These are phyloP conservation scores for Tortricodes alternella DNA, from an alignment of 2,888 invertebrate genomes.

Conservation along the genomic window DNA sequence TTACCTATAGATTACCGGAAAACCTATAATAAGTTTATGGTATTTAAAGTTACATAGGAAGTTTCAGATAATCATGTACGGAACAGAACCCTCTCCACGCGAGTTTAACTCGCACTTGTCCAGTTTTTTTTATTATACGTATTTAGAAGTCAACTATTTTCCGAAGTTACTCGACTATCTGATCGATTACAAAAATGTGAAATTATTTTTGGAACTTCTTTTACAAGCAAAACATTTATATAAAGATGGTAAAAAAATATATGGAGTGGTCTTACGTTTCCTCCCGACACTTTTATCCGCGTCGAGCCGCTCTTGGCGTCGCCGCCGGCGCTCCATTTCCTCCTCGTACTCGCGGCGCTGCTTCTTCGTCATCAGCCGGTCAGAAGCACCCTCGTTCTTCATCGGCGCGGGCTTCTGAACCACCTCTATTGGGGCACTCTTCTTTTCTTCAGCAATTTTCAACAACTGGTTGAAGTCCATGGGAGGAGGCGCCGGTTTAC, in stretches of 20 bases:
- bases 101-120: too few relatives aligned
- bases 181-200: too few relatives aligned
- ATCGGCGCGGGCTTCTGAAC: constrained; percentile 48
- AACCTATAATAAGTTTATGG: too few relatives aligned
- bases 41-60: too few relatives aligned
- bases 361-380: constrained; percentile 90
- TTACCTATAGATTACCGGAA: too few relatives aligned
- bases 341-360: constrained; percentile 89
- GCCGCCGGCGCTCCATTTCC: constrained; percentile 85
- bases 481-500: constrained; percentile 86
- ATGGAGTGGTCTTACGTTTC: constrained; percentile 48
- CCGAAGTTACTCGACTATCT: too few relatives aligned
- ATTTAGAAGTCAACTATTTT: too few relatives aligned
- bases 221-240: too few relatives aligned
- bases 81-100: too few relatives aligned
- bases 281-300: constrained; percentile 52
- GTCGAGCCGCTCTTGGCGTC: constrained; percentile 66
- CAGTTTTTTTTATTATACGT: too few relatives aligned
- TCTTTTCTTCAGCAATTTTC: constrained; percentile 92
- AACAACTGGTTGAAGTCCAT: constrained; percentile 90
- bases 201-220: too few relatives aligned
- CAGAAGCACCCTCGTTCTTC: constrained; percentile 82
- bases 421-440: constrained; percentile 87
- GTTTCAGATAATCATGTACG: too few relatives aligned
- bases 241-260: not conserved